These are phyloP conservation scores for rabbit (Oryctolagus cuniculus) DNA, from an alignment of 2,113 vertebrate species.

Conservation along the genomic window DNA sequence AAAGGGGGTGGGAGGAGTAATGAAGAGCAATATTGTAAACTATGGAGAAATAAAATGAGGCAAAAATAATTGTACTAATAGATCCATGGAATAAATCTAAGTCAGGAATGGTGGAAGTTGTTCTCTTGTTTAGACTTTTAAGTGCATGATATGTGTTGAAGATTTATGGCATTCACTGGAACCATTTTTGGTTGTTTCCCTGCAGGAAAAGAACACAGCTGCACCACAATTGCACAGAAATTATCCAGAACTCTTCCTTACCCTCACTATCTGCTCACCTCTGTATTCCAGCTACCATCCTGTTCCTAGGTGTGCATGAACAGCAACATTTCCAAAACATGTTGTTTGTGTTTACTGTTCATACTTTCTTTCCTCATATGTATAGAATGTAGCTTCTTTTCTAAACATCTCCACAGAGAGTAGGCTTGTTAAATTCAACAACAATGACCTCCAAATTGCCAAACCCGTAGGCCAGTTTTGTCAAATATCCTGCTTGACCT, in stretches of 20 bases:
- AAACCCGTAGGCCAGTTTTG: not conserved
- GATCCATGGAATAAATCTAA: not conserved
- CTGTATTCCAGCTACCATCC: not conserved
- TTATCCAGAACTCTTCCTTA: no score
- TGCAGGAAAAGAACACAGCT: not conserved
- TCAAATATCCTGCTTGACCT: not conserved
- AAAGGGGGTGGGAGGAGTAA: not conserved
- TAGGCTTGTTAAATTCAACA: not conserved
- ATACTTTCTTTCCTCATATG: not conserved
- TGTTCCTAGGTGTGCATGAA: rapidly evolving
- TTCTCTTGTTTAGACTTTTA: not conserved
- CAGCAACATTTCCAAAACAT: not conserved
- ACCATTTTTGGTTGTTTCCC: not conserved
- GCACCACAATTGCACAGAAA: not conserved
- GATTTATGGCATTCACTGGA: not conserved
- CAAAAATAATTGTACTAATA: not conserved
- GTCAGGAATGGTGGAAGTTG: not conserved
- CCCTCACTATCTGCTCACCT: rapidly evolving
- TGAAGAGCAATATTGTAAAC: conserved; percentile 25
- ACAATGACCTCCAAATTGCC: not conserved
- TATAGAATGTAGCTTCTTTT: not conserved
- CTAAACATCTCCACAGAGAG: not conserved
- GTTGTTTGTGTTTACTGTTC: not conserved
- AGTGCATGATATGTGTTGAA: not conserved
- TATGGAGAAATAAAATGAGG: not conserved